phyloP scores from a whole-genome alignment of 2,113 vertebrate species.

The Barnardius zonarius region DNA sequence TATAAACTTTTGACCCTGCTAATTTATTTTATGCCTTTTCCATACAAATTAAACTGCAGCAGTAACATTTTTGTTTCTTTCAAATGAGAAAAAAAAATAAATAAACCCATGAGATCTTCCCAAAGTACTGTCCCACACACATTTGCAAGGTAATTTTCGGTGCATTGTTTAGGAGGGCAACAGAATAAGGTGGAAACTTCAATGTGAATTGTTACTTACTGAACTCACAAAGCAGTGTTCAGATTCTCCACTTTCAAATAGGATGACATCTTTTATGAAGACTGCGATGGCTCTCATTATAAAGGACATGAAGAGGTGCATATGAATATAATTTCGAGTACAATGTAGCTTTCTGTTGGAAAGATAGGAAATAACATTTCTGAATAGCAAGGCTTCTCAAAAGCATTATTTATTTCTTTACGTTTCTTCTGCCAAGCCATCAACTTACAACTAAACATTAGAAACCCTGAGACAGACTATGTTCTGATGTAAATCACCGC shows the following conservation, averaged over 20 bases:
- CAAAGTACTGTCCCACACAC: background rate
- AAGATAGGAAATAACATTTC: background rate
- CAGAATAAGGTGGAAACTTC: background rate
- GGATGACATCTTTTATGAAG: conserved; percentile 89
- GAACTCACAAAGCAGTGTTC: conserved; percentile 83
- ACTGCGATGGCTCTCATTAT: conserved; percentile 91
- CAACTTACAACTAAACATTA: background rate
- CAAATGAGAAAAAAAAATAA: fast-evolving
- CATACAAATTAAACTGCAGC: background rate
- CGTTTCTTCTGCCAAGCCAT: background rate
- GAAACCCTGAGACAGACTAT: background rate
- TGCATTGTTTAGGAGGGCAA: background rate
- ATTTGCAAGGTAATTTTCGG: background rate
- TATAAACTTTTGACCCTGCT: background rate
- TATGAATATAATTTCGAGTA: conserved; percentile 94
- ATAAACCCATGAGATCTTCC: background rate
- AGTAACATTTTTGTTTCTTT: background rate
- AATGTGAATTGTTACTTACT: conserved; percentile 72
- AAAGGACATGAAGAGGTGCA: conserved; percentile 93
- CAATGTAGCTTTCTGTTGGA: conserved; percentile 90
- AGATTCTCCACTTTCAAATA: conserved; percentile 81
- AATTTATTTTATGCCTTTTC: background rate
- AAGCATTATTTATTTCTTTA: background rate
- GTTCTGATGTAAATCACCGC: background rate
- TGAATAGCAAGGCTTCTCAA: background rate